A percentile compares a stretch with the other conserved stretches of the same genome.
phyloP scores from a whole-genome alignment of 2,113 vertebrate genomes.

The Barbus barbus region DNA sequence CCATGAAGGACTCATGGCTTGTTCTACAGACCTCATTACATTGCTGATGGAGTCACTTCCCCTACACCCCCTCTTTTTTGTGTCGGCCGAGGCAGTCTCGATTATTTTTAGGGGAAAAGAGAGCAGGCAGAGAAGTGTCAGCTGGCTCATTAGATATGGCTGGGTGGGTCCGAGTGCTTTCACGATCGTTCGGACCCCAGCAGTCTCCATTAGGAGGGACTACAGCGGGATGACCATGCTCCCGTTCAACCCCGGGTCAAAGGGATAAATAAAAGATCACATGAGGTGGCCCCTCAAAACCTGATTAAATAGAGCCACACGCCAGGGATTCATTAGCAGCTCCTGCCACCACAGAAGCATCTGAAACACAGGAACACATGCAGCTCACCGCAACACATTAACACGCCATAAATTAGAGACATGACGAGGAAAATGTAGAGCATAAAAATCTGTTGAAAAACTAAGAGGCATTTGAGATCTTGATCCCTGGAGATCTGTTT shows the following conservation, averaged over 20 bases:
- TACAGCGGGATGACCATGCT: constrained; percentile 76
- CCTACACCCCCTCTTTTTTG: constrained; percentile 18
- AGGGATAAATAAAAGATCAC: constrained; percentile 94
- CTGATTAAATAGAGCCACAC: constrained; percentile 80
- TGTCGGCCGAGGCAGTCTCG: constrained; percentile 24
- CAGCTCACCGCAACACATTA: not conserved
- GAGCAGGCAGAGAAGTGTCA: constrained; percentile 81
- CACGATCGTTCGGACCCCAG: constrained; percentile 82
- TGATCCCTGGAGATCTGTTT: constrained; percentile 58
- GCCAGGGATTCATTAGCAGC: constrained; percentile 85
- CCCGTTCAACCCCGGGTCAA: constrained; percentile 91
- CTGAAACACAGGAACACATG: constrained; percentile 32
- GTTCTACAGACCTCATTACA: constrained; percentile 90
- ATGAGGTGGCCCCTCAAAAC: constrained; percentile 59
- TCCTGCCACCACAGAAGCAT: constrained; percentile 73
- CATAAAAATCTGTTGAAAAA: not conserved
- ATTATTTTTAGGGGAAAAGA: constrained; percentile 43
- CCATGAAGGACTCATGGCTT: constrained; percentile 52
- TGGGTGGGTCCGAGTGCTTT: constrained; percentile 57
- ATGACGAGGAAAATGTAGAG: not conserved
- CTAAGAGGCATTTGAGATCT: not conserved
- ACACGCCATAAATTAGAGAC: constrained; percentile 6
- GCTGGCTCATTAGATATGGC: constrained; percentile 85
- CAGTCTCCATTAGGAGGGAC: constrained; percentile 89
- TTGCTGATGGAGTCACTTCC: constrained; percentile 80